Base-by-base conservation (phyloP, 2,888 invertebrate genomes). In the Gastracanthus pulcherrimus region DNA sequence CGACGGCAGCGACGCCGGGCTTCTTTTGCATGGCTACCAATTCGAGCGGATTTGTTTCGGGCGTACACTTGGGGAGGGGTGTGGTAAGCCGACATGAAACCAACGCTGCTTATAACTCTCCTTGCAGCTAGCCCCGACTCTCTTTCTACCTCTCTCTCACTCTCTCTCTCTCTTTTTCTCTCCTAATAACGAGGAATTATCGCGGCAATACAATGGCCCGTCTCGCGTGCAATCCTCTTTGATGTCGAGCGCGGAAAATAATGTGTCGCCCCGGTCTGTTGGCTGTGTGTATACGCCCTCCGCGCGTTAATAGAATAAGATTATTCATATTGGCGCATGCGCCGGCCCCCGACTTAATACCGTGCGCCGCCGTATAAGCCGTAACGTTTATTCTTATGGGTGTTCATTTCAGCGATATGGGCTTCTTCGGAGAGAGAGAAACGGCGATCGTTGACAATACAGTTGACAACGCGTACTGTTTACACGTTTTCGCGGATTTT, bases 131-230 rank as follows among this genome's bases (percentile, higher is more conserved):
- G 80, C 84, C 34, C 26, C 29, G 6, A n/a, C 38, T 29, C 38
- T 48, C 26, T 41, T 41, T 48, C 48, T n/a, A n/a, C n/a, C n/a
- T 48, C 19, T 48, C 85, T 85, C 82, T 19, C 48, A 19, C 48
- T 48, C 48, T 48, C 48, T 81, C 85, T 67, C 66, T 23, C 45
- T 48, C 23, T n/a, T 23, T 60, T 23, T 16, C 41, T 64, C 82
- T 87, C 86, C 89, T 91, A 91, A 91, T 91, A 91, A 91, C 89
- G 90, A 90, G 91, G 91, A 90, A 91, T 91, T 91, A 91, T 90
- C 90, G 88, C 88, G 74, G 85, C 86, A 87, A 89, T 88, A 91
- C 91, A 91, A 91, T 91, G 85, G 85, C 83, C 82, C 85, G 86
- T 87, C 85, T 83, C 82, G 81, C 85, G 82, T 85, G 86, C 87